Base-by-base conservation (phyloP, 2,113 vertebrate species). In the Poeciliopsis prolifica region DNA sequence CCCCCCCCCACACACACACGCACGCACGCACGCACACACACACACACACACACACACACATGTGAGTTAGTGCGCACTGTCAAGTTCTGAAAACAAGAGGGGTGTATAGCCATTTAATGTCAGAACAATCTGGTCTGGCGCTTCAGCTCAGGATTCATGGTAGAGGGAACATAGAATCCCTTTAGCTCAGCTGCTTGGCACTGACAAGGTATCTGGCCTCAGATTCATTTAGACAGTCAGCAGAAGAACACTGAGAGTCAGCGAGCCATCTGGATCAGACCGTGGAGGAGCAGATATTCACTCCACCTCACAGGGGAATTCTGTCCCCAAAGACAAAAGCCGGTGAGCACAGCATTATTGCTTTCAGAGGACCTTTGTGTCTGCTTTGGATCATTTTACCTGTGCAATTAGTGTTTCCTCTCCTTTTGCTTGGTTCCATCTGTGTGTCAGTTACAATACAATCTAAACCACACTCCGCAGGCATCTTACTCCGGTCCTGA, bases 151-250 rank as follows among this genome's bases (percentile, higher is more conserved):
- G 83, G 72, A 84, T 91, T 90, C 89, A 89, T 80, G 87, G 61
- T 83, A 83, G 86, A 86, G 70, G 78, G 87, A 89, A 89, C 90
- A 86, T 89, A 87, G 89, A 88, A 89, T 90, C 91, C 81, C 87
- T 89, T 81, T 78, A 88, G 84, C 82, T 85, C 44, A 68, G 63
- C 81, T 87, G 90, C 82, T 83, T 72, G 4, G 66, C 61, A 54
- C 85, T 87, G 86, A 88, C 89, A 85, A 85, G 82, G 75, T 90
- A 82, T 87, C 86, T 82, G 80, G 77, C 44, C 78, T 84, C 73
- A 82, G 73, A 87, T 88, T 89, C 86, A 88, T 88, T 88, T 82
- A 84, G 83, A 90, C 85, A 83, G 89, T 89, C 86, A 91, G 89
- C 84, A 90, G 83, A 87, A 88, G 87, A 83, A 82, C 70, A 73